A percentile compares a stretch with the other conserved stretches of the same genome.
phyloP scores from a whole-genome alignment of 2,113 vertebrate species.

The Xenotilapia leptura region DNA sequence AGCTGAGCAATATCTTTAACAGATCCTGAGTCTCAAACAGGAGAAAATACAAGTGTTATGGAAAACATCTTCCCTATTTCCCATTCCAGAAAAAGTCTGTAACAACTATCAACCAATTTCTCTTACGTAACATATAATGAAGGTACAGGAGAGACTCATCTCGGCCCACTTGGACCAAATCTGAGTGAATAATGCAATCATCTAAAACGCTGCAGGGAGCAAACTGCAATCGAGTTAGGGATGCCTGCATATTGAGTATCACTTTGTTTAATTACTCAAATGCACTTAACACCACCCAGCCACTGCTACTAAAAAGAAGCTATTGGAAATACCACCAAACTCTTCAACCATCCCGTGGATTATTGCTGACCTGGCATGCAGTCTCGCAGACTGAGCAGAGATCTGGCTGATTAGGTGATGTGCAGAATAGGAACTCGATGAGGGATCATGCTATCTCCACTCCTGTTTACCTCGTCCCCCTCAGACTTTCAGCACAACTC shows the following conservation, averaged over 20 bases:
- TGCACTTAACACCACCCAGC: neutral
- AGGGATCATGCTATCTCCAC: neutral
- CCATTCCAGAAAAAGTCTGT: neutral
- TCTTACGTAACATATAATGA: neutral
- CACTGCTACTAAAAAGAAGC: neutral
- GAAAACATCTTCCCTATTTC: neutral
- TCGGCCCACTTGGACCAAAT: neutral
- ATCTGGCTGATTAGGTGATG: neutral
- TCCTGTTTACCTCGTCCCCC: neutral
- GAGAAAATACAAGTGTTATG: neutral
- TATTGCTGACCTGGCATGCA: neutral
- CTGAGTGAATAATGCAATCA: neutral
- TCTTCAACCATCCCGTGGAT: neutral
- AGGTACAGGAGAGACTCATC: neutral
- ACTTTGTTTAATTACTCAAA: neutral
- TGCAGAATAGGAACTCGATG: neutral
- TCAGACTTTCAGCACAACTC: neutral
- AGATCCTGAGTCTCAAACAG: neutral
- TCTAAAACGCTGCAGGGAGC: neutral
- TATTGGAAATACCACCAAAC: neutral
- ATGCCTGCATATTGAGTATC: neutral
- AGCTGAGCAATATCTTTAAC: neutral
- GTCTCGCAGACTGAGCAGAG: neutral
- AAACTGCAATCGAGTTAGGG: neutral
- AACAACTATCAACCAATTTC: neutral